Evolutionary conservation across 1,140 invertebrate species (phyloP).

Genomic region (Acromyrmex heyeri): DNA sequence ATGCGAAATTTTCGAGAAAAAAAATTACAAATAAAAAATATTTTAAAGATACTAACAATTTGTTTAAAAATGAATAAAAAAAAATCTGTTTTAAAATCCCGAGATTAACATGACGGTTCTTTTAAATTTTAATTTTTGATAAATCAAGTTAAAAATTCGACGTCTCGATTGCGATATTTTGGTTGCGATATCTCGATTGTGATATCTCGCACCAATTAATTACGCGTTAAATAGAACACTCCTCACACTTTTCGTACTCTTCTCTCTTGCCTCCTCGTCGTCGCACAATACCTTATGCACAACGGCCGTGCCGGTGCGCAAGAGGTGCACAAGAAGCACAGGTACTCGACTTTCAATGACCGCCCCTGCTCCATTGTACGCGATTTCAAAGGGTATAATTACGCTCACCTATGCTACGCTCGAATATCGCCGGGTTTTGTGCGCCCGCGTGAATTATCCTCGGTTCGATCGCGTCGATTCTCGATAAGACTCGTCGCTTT

Average conservation of each 20-base stretch:
- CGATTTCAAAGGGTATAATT: conserved; percentile 81
- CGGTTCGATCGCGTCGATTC: conserved; percentile 77
- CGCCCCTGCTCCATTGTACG: conserved; percentile 76
- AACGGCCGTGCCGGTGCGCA: conserved; percentile 66
- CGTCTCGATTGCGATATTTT: not conserved
- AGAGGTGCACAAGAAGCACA: conserved; percentile 75
- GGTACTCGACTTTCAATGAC: conserved; percentile 80
- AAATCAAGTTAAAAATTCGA: too few species aligned
- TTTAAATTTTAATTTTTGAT: too few species aligned
- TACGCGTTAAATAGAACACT: conserved; percentile 36
- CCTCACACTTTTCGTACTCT: conserved; percentile 16
- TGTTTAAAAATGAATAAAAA: not conserved
- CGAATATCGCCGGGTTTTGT: conserved; percentile 77
- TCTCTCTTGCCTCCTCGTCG: conserved; percentile 19
- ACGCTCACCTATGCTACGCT: conserved; percentile 79
- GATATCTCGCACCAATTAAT: conserved; percentile 42
- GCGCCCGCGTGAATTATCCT: conserved; percentile 78
- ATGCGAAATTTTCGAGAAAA: not conserved
- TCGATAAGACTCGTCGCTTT: conserved; percentile 72
- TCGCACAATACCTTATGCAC: conserved; percentile 44
- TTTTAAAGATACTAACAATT: not conserved
- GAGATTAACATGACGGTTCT: too few species aligned
- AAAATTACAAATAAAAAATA: not conserved
- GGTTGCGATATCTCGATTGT: not conserved
- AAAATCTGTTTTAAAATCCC: not conserved